Conservation (phyloP, 2,888 invertebrate genomes). For the Plagiodera versicolora region DNA sequence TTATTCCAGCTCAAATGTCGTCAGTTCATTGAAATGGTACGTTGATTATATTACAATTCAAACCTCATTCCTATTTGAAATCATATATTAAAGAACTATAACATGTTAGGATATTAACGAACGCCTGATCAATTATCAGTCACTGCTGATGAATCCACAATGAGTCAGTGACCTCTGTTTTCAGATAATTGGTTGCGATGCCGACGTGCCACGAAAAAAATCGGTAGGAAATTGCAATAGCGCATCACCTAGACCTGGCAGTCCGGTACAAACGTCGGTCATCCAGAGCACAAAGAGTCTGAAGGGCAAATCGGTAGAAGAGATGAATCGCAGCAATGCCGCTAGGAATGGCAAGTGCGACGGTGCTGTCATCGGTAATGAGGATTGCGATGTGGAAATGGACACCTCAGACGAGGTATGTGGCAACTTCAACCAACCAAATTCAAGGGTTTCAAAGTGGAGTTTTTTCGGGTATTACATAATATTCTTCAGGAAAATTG, state of each 20-base stretch:
- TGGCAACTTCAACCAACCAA: conserved; percentile 46
- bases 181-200: conserved; percentile 80
- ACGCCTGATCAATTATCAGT: no score
- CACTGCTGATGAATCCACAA: no score
- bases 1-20: conserved; percentile 95
- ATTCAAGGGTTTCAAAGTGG: no score
- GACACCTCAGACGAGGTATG: conserved; percentile 50
- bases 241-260: conserved; percentile 53
- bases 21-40: conserved; percentile 94
- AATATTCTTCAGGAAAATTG: no score
- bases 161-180: no score
- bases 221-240: conserved; percentile 26
- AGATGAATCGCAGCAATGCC: conserved; percentile 59
- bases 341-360: conserved; percentile 54
- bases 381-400: conserved; percentile 62
- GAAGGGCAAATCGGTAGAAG: conserved; percentile 51
- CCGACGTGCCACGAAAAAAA: conserved; percentile 60
- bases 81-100: no score
- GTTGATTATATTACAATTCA: conserved; percentile 47
- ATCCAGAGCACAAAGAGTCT: conserved; percentile 75
- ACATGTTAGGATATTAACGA: no score
- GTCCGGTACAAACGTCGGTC: conserved; percentile 73
- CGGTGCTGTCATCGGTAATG: conserved; percentile 47
- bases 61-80: no score
- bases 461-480: no score